Evolutionary conservation across 2,797 vertebrate genomes (phyloP).

Genomic region (Echiichthys vipera): DNA sequence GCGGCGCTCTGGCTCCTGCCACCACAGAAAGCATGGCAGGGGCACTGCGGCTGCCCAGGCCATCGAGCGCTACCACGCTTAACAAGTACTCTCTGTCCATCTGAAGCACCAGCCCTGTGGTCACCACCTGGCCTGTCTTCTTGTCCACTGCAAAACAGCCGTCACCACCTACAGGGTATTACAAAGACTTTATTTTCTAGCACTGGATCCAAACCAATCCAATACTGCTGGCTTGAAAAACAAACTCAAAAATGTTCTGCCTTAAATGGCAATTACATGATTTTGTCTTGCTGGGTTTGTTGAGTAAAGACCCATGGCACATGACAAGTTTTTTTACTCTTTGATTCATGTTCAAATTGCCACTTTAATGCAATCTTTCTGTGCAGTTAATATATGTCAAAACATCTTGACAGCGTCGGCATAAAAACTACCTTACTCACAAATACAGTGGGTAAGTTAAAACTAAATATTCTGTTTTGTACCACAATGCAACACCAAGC

Average conservation of each 20-base stretch:
- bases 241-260: slow-evolving; percentile 33
- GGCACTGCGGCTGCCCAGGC: slow-evolving; percentile 85
- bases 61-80: slow-evolving; percentile 88
- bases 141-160: slow-evolving; percentile 89
- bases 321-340: background rate
- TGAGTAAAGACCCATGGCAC: background rate
- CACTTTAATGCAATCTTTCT: background rate
- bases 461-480: slow-evolving; percentile 1
- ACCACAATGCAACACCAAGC: background rate
- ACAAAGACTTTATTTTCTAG: slow-evolving; percentile 39
- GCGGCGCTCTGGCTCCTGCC: slow-evolving; percentile 87
- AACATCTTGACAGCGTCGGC: background rate
- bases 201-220: slow-evolving; percentile 36
- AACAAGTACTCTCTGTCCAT: slow-evolving; percentile 89
- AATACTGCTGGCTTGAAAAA: slow-evolving; percentile 31
- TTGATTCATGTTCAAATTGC: background rate
- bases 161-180: slow-evolving; percentile 85
- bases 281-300: slow-evolving; percentile 5
- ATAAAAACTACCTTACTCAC: background rate
- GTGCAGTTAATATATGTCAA: background rate
- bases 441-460: background rate
- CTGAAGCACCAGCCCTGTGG: slow-evolving; percentile 87
- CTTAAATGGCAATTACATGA: background rate
- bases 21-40: slow-evolving; percentile 87
- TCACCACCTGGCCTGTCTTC: slow-evolving; percentile 88